Evolutionary conservation across 2,888 invertebrate species (phyloP), one percentile per base, ranked within the genome.

Genomic region (Diplolepis rosae): DNA sequence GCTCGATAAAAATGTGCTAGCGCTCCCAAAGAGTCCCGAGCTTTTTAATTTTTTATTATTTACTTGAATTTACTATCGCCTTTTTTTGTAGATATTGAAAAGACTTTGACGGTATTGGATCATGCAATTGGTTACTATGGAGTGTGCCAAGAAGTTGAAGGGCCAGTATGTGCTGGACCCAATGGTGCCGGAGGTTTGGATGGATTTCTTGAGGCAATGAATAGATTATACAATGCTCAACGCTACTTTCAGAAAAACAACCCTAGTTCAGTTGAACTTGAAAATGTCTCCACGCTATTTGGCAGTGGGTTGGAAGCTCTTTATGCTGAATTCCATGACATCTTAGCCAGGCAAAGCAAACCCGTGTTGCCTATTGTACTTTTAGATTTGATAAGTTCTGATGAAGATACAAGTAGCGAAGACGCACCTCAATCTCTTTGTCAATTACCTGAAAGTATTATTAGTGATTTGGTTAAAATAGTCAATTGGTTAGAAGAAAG

Each of bases 71-170:
- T 4, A 45, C 15, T n/a, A 66, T 52, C 18, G 28, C 54, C 5
- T 22, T 39, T 11, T 50, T 39, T 32, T 74, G 73, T 80, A 98
- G 98, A 99, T 90, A 95, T 99, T 89, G 98, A 98, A 82, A 93
- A 93, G 78, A 96, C 98, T 1, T 91, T 98, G 32, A 93, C 93
- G 73, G 93, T 95, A 18, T 89, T 99, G 79, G 98, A 99, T 84
- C 95, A 95, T 89, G 98, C 99, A 0, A 95, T 99, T 42, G 95
- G 96, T 67, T 98, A 95, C 87, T 99, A 99, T 88, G 97, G 97
- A 90, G 96, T 98, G 32, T 95, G 97, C 0, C 94, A 96, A 86
- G 97, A 98, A 85, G 94, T 98, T 4, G 97, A 97, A 73, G 93
- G 93, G 78, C 91, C 94, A 3, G 95, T 98, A 30, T 94, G 95